Evolutionary conservation across 2,888 invertebrate genomes (phyloP).

Genomic region (Matsumyia berberina): DNA sequence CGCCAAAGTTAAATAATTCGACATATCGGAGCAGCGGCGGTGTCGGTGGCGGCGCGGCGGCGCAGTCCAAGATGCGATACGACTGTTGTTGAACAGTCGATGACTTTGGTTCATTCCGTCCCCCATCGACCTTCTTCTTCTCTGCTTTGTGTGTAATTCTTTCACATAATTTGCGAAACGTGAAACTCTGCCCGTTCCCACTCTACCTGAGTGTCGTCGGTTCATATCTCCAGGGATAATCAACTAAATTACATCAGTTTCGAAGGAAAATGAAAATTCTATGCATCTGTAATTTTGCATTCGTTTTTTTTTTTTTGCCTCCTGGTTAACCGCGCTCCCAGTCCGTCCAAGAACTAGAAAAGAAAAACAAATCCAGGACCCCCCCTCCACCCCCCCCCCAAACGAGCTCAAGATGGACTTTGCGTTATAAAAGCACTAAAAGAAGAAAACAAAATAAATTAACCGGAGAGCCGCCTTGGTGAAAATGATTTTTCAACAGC

Average conservation of each 20-base stretch:
- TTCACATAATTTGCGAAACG: conserved; percentile 75
- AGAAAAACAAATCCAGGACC: conserved; percentile 30
- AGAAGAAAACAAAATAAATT: conserved; percentile 70
- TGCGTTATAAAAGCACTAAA: conserved; percentile 38
- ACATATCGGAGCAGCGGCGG: conserved; percentile 53
- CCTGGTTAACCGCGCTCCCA: conserved; percentile 37
- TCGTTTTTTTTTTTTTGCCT: conserved; percentile 63
- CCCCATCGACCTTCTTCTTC: conserved; percentile 23
- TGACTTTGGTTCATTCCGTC: conserved; percentile 62
- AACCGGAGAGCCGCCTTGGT: conserved; percentile 62
- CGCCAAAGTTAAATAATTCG: conserved; percentile 73
- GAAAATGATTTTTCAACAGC: conserved; percentile 70
- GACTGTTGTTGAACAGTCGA: conserved; percentile 64
- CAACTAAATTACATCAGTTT: conserved; percentile 75
- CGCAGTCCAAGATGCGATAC: conserved; percentile 52
- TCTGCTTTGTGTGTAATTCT: conserved; percentile 39
- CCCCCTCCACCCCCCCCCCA: conserved; percentile 12
- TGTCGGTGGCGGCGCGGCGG: not conserved
- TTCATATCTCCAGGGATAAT: conserved; percentile 73
- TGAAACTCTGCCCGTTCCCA: conserved; percentile 45
- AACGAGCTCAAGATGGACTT: conserved; percentile 26
- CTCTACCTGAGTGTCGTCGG: conserved; percentile 5
- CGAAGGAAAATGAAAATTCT: conserved; percentile 76
- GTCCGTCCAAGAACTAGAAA: conserved; percentile 21
- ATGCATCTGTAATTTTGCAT: conserved; percentile 73